A percentile compares a stretch with the other conserved stretches of the same genome.
phyloP scores from a whole-genome alignment of 2,888 invertebrate species.

The Gastracanthus pulcherrimus region DNA sequence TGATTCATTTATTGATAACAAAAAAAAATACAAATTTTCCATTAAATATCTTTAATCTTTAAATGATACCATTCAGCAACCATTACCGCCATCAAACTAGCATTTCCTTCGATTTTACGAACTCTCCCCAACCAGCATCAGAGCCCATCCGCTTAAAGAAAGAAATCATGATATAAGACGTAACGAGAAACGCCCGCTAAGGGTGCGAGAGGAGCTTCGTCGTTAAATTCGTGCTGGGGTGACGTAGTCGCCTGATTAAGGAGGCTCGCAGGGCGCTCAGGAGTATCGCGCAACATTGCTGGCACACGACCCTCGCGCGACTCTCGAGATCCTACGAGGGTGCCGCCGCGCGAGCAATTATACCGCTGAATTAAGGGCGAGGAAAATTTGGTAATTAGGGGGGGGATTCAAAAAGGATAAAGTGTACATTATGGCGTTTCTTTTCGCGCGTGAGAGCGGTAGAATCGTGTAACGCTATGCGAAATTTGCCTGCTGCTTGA shows the following conservation, averaged over 20 bases:
- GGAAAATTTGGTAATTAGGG: slow-evolving; percentile 77
- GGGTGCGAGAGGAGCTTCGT: not conserved
- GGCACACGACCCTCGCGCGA: not conserved
- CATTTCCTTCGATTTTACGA: slow-evolving; percentile 65
- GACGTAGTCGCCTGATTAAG: slow-evolving; percentile 62
- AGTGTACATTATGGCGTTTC: slow-evolving; percentile 57
- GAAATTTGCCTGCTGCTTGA: not conserved
- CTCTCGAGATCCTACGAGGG: slow-evolving; percentile 63
- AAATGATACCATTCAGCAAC: not conserved
- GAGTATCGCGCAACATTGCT: slow-evolving; percentile 62
- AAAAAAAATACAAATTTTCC: not conserved
- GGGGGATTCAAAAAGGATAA: slow-evolving; percentile 72
- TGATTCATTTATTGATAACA: not conserved
- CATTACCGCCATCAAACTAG: slow-evolving; percentile 60
- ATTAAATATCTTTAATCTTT: too few species aligned
- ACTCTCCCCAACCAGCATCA: slow-evolving; percentile 59
- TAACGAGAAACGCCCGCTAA: slow-evolving; percentile 49
- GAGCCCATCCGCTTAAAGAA: slow-evolving; percentile 7
- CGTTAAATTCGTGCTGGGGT: slow-evolving; percentile 17
- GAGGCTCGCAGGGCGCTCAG: slow-evolving; percentile 55
- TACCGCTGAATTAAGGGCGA: slow-evolving; percentile 75
- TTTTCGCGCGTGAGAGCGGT: slow-evolving; percentile 18
- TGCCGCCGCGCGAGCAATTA: slow-evolving; percentile 74
- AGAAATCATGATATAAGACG: slow-evolving; percentile 63
- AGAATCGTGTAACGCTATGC: not conserved